Base-by-base conservation (phyloP, 2,888 invertebrate genomes). In the Meghimatium bilineatum region DNA sequence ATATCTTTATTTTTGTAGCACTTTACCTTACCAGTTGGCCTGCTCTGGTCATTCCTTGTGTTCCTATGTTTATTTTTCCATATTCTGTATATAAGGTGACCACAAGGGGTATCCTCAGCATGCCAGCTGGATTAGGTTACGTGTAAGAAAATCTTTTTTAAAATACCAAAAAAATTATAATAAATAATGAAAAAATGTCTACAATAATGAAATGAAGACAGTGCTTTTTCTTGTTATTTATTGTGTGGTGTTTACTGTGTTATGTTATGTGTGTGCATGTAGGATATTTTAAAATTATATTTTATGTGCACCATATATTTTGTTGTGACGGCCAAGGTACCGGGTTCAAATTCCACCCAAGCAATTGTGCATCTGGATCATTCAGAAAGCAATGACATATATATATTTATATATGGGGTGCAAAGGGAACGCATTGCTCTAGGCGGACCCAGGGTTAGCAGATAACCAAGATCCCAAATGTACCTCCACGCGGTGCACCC, bases 141-240 rank as follows among this genome's bases (percentile, higher is more conserved):
- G 74, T 80, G 75, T 75, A 80, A 80, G 75, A 72, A 52, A 80
- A 80, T 60, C 49, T 52, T 83, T 83, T 78, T 74, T 49, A 79
- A 79, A 79, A 79, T 74, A 74, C 49, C 44, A 52, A 66, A 75
- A 84, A 79, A 83, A 63, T 66, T 23, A 76, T 66, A 49, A 82
- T 52, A 84, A 84, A 84, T 83, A 34, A 79, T 83, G 71, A 74
- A 82, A 75, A 77, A 83, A 83, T 83, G 79, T 79, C 83, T 83
- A 77, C 76, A 72, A 32, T 69, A 83, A 66, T 69, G 66, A 75
- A 66, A 67, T 79, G 56, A 78, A 79, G n/a, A 38, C 8, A 8
- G 26, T 71, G 32, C 20, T 8, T 32, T 67, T 29, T 8, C 26
- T 38, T 71, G 20, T 36, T 72, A 5, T 74, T 74, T 32, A 5